These are phyloP conservation scores for Orthonychiurus folsomi DNA, from an alignment of 2,888 invertebrate genomes.

Conservation along the genomic window DNA sequence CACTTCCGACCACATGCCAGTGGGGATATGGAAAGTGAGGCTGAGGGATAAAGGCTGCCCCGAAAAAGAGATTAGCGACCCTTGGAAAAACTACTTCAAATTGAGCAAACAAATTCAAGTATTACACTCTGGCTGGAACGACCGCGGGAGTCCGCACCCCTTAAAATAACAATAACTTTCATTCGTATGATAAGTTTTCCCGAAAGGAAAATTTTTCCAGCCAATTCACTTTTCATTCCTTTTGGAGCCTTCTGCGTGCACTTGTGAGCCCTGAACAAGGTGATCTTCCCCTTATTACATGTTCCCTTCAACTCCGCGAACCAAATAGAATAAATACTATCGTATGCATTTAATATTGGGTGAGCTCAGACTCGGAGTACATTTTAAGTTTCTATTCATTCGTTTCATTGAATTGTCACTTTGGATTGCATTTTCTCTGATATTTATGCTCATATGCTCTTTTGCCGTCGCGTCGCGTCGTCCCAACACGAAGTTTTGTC, in stretches of 20 bases:
- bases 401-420: too few relatives aligned
- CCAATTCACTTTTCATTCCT: slow-evolving; percentile 10
- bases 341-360: not conserved
- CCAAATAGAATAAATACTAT: not conserved
- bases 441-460: too few relatives aligned
- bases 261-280: too few relatives aligned
- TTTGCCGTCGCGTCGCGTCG: too few relatives aligned
- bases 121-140: slow-evolving; percentile 11
- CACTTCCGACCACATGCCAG: not conserved
- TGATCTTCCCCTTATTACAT: too few relatives aligned
- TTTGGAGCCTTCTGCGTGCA: too few relatives aligned
- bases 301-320: too few relatives aligned
- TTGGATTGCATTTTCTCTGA: too few relatives aligned
- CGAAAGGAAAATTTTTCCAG: slow-evolving; percentile 15
- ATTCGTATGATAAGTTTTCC: slow-evolving; percentile 29
- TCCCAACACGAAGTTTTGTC: too few relatives aligned
- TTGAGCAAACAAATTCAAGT: slow-evolving; percentile 27
- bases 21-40: not conserved
- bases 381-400: not conserved
- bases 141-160: slow-evolving; percentile 28
- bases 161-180: slow-evolving; percentile 33
- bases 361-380: not conserved
- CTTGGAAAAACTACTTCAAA: slow-evolving; percentile 23
- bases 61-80: slow-evolving; percentile 21
- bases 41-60: slow-evolving; percentile 5